These are phyloP conservation scores for Drosophila mettleri DNA, from an alignment of 2,888 invertebrate species.

Conservation along the genomic window DNA sequence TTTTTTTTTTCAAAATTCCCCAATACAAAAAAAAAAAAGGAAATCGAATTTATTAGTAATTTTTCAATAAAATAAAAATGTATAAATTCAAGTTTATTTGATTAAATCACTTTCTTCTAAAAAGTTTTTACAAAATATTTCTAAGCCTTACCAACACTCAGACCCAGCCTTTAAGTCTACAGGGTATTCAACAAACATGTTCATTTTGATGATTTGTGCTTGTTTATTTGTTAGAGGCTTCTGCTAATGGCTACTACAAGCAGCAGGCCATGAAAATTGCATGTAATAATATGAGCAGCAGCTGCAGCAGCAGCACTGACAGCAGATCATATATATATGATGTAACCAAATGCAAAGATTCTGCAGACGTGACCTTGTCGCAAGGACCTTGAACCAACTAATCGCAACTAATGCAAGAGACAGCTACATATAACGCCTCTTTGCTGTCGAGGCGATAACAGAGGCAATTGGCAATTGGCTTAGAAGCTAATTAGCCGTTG, in stretches of 20 bases:
- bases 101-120: too few relatives aligned
- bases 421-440: constrained; percentile 46
- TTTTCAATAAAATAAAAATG: too few relatives aligned
- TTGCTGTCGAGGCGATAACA: constrained; percentile 58
- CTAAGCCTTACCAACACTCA: neutral
- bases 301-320: neutral
- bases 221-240: constrained; percentile 30
- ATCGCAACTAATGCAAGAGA: constrained; percentile 20
- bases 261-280: constrained; percentile 65
- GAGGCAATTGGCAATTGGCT: constrained; percentile 32
- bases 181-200: constrained; percentile 40
- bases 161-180: neutral
- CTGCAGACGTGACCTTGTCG: constrained; percentile 47
- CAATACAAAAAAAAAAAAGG: too few relatives aligned
- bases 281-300: constrained; percentile 53
- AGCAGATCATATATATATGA: constrained; percentile 34
- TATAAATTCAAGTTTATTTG: too few relatives aligned
- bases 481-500: constrained; percentile 45
- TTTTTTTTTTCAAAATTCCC: too few relatives aligned
- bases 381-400: constrained; percentile 61
- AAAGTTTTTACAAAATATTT: too few relatives aligned
- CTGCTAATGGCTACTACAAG: constrained; percentile 53
- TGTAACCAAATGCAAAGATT: constrained; percentile 14
- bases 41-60: too few relatives aligned
- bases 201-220: constrained; percentile 11